Percentiles rank a stretch among this genome's conserved stretches.
Evolutionary conservation across 2,888 invertebrate genomes (phyloP).

Genomic region (Rhaphigaster nebulosa): DNA sequence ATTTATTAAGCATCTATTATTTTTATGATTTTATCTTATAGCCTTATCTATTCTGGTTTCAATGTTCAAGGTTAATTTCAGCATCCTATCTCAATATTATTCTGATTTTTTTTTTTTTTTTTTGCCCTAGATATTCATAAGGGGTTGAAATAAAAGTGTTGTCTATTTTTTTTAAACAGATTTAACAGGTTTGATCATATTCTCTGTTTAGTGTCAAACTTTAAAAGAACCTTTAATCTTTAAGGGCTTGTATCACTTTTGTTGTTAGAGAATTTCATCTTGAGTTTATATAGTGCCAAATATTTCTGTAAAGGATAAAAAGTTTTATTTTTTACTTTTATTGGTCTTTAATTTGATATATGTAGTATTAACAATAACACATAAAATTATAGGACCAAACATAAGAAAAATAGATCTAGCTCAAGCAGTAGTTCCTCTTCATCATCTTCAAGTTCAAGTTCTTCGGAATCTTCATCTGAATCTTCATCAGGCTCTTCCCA

Average conservation of each 20-base stretch:
- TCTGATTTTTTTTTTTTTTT: no score
- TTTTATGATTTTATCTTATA: no score
- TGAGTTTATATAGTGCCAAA: neutral
- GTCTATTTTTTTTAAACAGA: no score
- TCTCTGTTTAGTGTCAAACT: no score
- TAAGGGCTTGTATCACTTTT: neutral
- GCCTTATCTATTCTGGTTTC: no score
- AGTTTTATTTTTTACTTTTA: neutral
- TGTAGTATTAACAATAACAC: neutral
- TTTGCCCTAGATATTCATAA: no score
- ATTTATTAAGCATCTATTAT: no score
- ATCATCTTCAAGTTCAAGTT: conserved; percentile 75
- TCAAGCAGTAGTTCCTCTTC: conserved; percentile 65
- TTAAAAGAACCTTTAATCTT: no score
- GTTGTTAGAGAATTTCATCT: neutral
- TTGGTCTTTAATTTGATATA: neutral
- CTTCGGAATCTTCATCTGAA: conserved; percentile 73
- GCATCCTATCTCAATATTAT: no score
- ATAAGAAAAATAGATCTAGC: conserved; percentile 63
- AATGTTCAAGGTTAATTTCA: no score
- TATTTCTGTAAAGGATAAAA: neutral
- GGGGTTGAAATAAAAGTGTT: no score
- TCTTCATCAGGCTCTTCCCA: conserved; percentile 64
- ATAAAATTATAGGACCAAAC: conserved; percentile 60
- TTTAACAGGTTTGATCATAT: no score